Base-by-base conservation (phyloP, 2,113 vertebrate genomes). In the Charina bottae region DNA sequence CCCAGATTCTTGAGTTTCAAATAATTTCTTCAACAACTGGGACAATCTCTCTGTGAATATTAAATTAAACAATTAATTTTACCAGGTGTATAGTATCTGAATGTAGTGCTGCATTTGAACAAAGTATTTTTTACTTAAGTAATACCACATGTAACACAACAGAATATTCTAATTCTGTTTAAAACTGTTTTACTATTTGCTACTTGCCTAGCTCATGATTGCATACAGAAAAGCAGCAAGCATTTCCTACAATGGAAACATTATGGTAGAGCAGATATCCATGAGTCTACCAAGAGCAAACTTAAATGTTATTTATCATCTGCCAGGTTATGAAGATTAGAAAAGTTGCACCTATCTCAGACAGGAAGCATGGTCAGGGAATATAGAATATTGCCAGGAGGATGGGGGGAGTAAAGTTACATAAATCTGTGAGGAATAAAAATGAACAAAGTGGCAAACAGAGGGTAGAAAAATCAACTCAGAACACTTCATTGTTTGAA, bases 1-100 rank as follows among this genome's bases (percentile, higher is more conserved):
- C 88, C 99, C 99, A 2, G 99, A 99, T 96, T 99, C 99, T 96
- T 99, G 99, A 1, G 99, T 99, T 98, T 99, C 99, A 96, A 99
- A 99, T 83, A 99, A 96, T 95, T 99, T 99, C 97, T 99, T 99
- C 96, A 99, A 97, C 58, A 99, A 97, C 96, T 99, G 99, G 62
- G 99, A 99, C 78, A 99, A 97, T 92, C 99, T 98, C 97, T 99
- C 99, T 99, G 93, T 26, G 96, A 95, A 96, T 89, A 96, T 93
- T 87, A 96, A 96, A 95, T 68, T 11, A 59, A 89, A 85, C 8
- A 94, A 89, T 62, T 78, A 78, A 42, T 78, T 59, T 91, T 0
- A 94, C 85, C 49, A 96, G 28, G 4, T 55, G 54, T 37, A 72
- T 15, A 24, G 2, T 28, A 68, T 24, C 49, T 91, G 49, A 87